Evolutionary conservation across 2,888 invertebrate species (phyloP).

Genomic region (Drosophila meridionalis): DNA sequence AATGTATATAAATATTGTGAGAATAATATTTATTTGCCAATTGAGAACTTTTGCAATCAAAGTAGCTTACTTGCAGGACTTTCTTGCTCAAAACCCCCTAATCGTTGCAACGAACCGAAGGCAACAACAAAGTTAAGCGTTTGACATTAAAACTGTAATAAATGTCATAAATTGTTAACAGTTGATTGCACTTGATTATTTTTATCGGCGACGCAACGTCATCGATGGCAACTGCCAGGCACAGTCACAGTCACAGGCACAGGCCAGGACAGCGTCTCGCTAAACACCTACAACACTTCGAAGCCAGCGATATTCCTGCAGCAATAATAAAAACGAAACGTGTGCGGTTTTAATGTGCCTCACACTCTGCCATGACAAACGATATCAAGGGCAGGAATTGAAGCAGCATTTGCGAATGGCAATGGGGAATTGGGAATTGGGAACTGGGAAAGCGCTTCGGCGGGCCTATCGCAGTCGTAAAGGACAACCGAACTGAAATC

Average conservation of each 20-base stretch:
- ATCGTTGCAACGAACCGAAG: background rate
- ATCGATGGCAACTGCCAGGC: constrained; percentile 19
- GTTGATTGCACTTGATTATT: constrained; percentile 72
- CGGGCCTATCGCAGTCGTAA: constrained; percentile 45
- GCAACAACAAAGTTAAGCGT: constrained; percentile 10
- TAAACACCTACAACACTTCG: constrained; percentile 33
- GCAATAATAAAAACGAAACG: constrained; percentile 61
- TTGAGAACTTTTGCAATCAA: constrained; percentile 1
- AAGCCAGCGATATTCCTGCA: constrained; percentile 45
- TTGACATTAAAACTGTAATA: constrained; percentile 67
- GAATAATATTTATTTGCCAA: background rate
- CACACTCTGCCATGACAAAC: constrained; percentile 19
- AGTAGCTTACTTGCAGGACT: background rate
- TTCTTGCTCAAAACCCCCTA: background rate
- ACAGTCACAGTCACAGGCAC: background rate
- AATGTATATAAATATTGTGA: background rate
- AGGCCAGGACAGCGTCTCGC: background rate
- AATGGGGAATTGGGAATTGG: background rate
- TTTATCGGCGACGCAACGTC: constrained; percentile 34
- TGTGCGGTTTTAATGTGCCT: constrained; percentile 66
- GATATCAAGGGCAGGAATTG: constrained; percentile 20
- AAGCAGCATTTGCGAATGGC: background rate
- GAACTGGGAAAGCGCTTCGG: constrained; percentile 4
- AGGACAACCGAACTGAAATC: constrained; percentile 39
- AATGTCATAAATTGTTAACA: constrained; percentile 78